Evolutionary conservation across 2,113 vertebrate species (phyloP).

Genomic region (Nesogale talazaci): DNA sequence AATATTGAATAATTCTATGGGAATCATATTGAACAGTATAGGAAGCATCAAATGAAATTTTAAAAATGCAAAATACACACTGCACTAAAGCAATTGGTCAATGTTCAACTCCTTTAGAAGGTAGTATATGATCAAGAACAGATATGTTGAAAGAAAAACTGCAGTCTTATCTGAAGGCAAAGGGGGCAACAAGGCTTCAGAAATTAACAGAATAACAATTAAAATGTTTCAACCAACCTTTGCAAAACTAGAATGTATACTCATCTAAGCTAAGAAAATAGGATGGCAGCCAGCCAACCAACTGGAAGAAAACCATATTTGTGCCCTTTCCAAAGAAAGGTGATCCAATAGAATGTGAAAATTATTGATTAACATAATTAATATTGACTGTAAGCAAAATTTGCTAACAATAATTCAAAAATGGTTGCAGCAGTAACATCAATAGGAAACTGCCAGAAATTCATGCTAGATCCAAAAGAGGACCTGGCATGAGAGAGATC

Average conservation of each 20-base stretch:
- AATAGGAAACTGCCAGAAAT: neutral
- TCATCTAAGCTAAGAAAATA: neutral
- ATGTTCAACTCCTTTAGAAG: neutral
- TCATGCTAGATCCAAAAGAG: neutral
- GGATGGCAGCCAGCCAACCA: neutral
- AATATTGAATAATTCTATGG: neutral
- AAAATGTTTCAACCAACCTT: neutral
- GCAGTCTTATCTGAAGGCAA: neutral
- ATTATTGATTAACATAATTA: neutral
- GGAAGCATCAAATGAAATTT: neutral
- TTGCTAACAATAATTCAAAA: neutral
- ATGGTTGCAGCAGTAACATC: neutral
- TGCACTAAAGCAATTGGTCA: neutral
- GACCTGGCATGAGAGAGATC: neutral
- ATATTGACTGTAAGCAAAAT: neutral
- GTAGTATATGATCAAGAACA: neutral
- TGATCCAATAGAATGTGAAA: neutral
- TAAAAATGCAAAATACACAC: neutral
- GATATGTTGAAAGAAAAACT: neutral
- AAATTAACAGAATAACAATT: neutral
- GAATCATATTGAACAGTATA: too few species aligned
- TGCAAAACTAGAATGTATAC: neutral
- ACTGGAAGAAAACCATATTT: neutral
- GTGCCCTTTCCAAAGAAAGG: neutral
- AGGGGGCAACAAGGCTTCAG: neutral